Percentiles rank a stretch among this genome's conserved stretches.
These are phyloP conservation scores for Nephrotoma appendiculata DNA, from an alignment of 2,888 invertebrate genomes.

Conservation along the genomic window DNA sequence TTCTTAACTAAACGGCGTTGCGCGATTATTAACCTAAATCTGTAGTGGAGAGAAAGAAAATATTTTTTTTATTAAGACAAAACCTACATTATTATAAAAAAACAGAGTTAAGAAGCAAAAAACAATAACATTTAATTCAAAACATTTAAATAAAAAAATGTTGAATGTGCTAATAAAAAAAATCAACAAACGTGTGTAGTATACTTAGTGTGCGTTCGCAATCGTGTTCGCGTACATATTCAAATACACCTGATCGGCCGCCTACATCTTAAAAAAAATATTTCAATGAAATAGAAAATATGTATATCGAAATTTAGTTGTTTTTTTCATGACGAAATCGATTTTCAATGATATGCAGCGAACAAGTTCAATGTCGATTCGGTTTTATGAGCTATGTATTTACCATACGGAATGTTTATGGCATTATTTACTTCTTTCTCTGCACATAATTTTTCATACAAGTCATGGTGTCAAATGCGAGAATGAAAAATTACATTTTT, in stretches of 20 bases:
- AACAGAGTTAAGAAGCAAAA: neutral
- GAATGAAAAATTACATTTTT: neutral
- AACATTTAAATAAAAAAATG: neutral
- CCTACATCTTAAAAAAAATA: neutral
- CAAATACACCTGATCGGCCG: neutral
- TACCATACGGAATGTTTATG: neutral
- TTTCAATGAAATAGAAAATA: neutral
- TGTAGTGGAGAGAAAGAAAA: neutral
- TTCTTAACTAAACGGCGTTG: neutral
- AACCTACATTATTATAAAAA: neutral
- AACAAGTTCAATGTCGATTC: neutral
- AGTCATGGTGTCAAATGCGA: neutral
- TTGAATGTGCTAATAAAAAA: neutral
- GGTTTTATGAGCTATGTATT: neutral
- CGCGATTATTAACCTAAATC: neutral
- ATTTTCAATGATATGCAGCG: neutral
- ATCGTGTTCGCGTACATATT: neutral
- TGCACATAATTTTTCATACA: neutral
- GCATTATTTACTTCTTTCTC: neutral
- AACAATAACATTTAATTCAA: neutral
- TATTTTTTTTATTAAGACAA: neutral
- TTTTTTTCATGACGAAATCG: neutral
- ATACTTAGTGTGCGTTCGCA: neutral
- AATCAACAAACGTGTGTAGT: neutral
- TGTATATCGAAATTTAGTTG: neutral